These are phyloP conservation scores for Aphidius gifuensis DNA, from an alignment of 1,140 invertebrate genomes.

Conservation along the genomic window DNA sequence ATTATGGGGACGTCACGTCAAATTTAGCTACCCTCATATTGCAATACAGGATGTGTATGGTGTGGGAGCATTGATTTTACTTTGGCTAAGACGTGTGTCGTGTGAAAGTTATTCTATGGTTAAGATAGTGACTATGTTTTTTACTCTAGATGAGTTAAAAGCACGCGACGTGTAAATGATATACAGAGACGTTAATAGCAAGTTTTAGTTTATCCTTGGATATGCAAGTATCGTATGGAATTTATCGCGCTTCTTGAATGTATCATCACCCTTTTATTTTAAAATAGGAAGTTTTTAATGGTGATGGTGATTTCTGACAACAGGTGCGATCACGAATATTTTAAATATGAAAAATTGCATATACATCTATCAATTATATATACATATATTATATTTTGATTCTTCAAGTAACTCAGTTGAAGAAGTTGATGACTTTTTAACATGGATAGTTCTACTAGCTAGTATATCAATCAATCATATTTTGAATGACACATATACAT, in stretches of 20 bases:
- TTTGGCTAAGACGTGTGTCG: slow-evolving; percentile 38
- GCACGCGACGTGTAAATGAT: slow-evolving; percentile 50
- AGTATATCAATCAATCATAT: no score
- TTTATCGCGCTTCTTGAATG: slow-evolving; percentile 29
- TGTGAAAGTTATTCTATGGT: slow-evolving; percentile 43
- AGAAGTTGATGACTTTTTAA: no score
- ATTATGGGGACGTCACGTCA: slow-evolving; percentile 19
- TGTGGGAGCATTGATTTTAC: slow-evolving; percentile 47
- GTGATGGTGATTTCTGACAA: slow-evolving; percentile 30
- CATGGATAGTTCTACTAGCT: no score
- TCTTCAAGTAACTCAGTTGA: no score
- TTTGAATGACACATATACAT: no score
- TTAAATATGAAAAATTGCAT: no score
- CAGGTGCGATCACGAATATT: slow-evolving; percentile 35
- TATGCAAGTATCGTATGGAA: slow-evolving; percentile 31
- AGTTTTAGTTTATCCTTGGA: slow-evolving; percentile 23
- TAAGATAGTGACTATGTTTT: slow-evolving; percentile 43
- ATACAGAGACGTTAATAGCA: slow-evolving; percentile 31
- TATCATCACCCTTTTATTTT: neutral
- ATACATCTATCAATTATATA: no score
- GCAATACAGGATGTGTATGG: slow-evolving; percentile 34
- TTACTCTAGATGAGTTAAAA: slow-evolving; percentile 43
- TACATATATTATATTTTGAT: no score
- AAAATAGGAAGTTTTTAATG: neutral
- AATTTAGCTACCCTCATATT: slow-evolving; percentile 29